A percentile compares a stretch with the other conserved stretches of the same genome.
phyloP scores from a whole-genome alignment of 2,113 vertebrate genomes.

The Cheirogaleus medius region DNA sequence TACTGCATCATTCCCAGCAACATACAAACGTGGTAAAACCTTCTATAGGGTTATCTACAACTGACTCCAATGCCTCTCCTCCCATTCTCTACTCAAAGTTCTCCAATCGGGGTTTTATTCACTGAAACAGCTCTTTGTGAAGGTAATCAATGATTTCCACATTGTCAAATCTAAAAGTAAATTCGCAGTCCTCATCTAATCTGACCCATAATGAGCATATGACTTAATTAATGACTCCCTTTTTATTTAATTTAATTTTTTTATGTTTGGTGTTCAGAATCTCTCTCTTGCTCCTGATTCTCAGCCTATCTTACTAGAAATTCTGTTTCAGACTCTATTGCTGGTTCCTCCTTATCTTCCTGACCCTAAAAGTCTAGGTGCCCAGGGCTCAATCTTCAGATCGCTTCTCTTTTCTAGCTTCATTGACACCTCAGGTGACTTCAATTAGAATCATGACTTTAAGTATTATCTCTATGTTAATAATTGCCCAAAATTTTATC shows the following conservation, averaged over 20 bases:
- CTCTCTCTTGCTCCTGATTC: not conserved
- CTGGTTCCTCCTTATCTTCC: not conserved
- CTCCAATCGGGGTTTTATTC: not conserved
- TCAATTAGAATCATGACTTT: not conserved
- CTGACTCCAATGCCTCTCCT: constrained; percentile 3
- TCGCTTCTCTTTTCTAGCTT: not conserved
- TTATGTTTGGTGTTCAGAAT: not conserved
- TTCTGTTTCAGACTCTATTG: not conserved
- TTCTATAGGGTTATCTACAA: not conserved
- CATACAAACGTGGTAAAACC: not conserved
- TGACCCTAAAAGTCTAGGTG: not conserved
- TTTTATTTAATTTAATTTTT: constrained; percentile 2
- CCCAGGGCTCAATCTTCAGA: not conserved
- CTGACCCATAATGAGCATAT: not conserved
- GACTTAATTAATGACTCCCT: not conserved
- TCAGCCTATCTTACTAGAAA: not conserved
- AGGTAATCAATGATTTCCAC: not conserved
- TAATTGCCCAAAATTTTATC: not conserved
- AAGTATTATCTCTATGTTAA: constrained; percentile 19
- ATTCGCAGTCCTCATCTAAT: not conserved
- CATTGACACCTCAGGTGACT: not conserved
- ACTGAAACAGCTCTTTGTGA: not conserved
- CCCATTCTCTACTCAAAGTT: not conserved
- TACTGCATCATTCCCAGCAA: not conserved
- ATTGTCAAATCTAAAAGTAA: constrained; percentile 7